Base-by-base conservation (phyloP, 2,113 vertebrate species). In the Corythornis madagascariensis region DNA sequence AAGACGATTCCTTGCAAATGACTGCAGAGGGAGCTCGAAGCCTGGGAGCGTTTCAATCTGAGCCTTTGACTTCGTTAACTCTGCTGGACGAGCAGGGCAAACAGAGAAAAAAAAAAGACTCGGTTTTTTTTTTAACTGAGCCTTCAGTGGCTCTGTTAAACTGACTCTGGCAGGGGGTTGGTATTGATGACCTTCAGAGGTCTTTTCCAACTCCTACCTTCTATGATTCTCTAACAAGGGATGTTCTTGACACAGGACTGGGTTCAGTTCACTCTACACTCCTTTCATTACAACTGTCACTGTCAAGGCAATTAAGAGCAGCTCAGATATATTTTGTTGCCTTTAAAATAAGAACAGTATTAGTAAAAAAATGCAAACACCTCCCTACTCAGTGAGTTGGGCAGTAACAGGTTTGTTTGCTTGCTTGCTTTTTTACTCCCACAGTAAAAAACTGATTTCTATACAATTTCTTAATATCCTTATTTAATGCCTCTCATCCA, bases 1-100 rank as follows among this genome's bases (percentile, higher is more conserved):
- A 16, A 31, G 60, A 40, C 5, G 16, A 40, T 55, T 84, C 56
- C 70, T 53, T 28, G 17, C 19, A 11, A 78, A 90, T 77, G 89
- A 13, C 90, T 95, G 91, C 80, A 97, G 96, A 94, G 94, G 95
- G 96, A 93, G 95, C 95, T 95, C 92, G 31, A 95, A 94, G 92
- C 92, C 45, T 55, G 86, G 38, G 60, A 96, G 89, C 90, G n/a
- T 38, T 29, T 53, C 35, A 18, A 1, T 3, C 16, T 10, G 2
- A 3, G 38, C 19, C 56, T 79, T 33, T 9, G 59, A 4, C 11
- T 74, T 69, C 40, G 2, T 4, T 4, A 15, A n/a, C 45, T 42
- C 25, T 1, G 2, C 50, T 60, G 76, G 13, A 91, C 25, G 38
- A 69, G 17, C 33, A 8, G 57, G 21, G 28, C 17, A 29, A 66